phyloP scores from a whole-genome alignment of 2,797 vertebrate genomes.

The Smutsia temminckii region DNA sequence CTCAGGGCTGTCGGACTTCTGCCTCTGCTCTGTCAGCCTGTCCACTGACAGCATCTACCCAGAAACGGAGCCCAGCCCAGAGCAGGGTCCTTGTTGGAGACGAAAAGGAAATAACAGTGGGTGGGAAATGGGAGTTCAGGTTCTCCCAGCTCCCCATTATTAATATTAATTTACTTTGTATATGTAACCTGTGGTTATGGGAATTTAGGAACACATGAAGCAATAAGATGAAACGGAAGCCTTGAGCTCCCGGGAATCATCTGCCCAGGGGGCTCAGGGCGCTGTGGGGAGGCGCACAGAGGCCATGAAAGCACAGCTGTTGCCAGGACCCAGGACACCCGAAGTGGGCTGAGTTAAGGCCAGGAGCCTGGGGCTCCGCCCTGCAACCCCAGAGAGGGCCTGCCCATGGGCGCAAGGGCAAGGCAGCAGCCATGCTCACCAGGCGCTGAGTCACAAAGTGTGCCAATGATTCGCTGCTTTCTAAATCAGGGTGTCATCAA shows the following conservation, averaged over 20 bases:
- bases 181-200: neutral
- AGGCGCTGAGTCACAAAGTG: neutral
- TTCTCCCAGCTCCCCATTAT: neutral
- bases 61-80: fast-evolving
- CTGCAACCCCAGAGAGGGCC: neutral
- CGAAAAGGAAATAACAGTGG: neutral
- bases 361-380: fast-evolving
- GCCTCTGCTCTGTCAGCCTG: neutral
- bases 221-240: neutral
- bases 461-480: neutral
- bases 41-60: neutral
- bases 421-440: neutral
- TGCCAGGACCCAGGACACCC: neutral
- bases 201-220: neutral
- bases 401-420: fast-evolving
- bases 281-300: fast-evolving
- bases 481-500: neutral
- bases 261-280: neutral
- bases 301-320: fast-evolving
- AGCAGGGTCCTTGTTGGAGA: neutral
- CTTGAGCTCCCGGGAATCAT: neutral
- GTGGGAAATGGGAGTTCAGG: neutral
- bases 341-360: too few species aligned
- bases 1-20: neutral
- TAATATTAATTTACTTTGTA: neutral